Evolutionary conservation across 2,113 vertebrate species (phyloP), one percentile per base, ranked within the genome.

Genomic region (Trichomycterus rosablanca): DNA sequence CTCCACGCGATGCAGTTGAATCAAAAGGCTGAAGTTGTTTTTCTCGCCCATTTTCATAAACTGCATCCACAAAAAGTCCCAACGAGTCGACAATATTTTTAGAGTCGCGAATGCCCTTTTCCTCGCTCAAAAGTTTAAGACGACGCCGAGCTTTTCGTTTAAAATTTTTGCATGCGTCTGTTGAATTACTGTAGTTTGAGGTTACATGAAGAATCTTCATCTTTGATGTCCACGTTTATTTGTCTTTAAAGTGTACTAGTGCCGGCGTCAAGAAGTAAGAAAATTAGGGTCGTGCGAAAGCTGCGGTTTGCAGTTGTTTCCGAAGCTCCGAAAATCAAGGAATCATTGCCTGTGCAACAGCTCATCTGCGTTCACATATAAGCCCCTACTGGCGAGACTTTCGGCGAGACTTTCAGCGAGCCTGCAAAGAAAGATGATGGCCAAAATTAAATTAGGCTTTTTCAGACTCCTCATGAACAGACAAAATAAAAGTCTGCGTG

Each of bases 131-230:
- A 14, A 77, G 82, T 73, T 88, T 89, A 61, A 80, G 55, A 2
- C 87, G 87, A 73, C 90, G 87, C 20, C 82, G 77, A 59, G 81
- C 79, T 81, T 89, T 92, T 64, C 91, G 81, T 75, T 89, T 89
- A 62, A 92, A 86, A 79, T 87, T 91, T 78, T 86, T 89, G 34
- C 79, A 75, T 40, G 84, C 78, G 39, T 89, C 85, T 40, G 79
- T 77, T 12, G 76, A 68, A 68, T 78, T 85, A 11, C 88, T 91
- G 19, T 80, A 78, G 32, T 79, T 81, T 15, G 81, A 81, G 48
- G 65, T 78, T n/a, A 82, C 75, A 74, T 86, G 88, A 24, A 87
- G 79, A 63, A 87, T 90, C 84, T 87, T 94, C 92, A 96, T 96
- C 54, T 74, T 71, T 18, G 16, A 19, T 51, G 34, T 19, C 11